Conservation (phyloP, 2,797 vertebrate species). For the Lithobates sylvaticus region DNA sequence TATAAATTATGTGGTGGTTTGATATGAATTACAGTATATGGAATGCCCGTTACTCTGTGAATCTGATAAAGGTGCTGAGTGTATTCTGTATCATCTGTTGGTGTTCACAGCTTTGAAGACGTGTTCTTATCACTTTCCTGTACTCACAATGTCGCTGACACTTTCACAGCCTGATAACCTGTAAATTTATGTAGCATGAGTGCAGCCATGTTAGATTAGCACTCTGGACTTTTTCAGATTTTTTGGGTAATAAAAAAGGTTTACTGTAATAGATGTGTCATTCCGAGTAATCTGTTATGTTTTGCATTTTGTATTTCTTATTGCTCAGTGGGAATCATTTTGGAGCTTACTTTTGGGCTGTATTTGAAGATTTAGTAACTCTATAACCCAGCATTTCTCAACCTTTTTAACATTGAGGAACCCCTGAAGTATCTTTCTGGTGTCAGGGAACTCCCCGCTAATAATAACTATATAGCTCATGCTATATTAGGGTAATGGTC, state of each 20-base stretch:
- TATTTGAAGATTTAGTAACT: not conserved
- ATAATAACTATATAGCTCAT: no score
- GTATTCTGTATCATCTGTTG: constrained; percentile 6
- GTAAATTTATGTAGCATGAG: constrained; percentile 41
- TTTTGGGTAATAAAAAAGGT: not conserved
- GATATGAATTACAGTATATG: not conserved
- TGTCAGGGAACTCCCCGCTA: no score
- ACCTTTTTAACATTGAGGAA: no score
- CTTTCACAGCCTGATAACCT: constrained; percentile 19
- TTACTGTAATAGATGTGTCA: not conserved
- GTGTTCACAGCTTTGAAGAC: constrained; percentile 16
- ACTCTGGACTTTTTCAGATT: not conserved
- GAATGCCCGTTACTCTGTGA: not conserved
- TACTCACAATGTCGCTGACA: constrained; percentile 32
- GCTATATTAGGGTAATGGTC: no score
- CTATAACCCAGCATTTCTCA: no score
- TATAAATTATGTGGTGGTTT: not conserved
- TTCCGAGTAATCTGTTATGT: not conserved
- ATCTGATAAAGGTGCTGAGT: constrained; percentile 11
- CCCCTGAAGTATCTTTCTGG: no score
- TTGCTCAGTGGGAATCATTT: not conserved
- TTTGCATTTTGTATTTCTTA: no score
- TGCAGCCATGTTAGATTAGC: constrained; percentile 13
- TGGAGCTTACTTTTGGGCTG: not conserved
- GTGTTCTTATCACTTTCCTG: constrained; percentile 26